Evolutionary conservation across 2,888 invertebrate species (phyloP).

Genomic region (Parnassius orleans): DNA sequence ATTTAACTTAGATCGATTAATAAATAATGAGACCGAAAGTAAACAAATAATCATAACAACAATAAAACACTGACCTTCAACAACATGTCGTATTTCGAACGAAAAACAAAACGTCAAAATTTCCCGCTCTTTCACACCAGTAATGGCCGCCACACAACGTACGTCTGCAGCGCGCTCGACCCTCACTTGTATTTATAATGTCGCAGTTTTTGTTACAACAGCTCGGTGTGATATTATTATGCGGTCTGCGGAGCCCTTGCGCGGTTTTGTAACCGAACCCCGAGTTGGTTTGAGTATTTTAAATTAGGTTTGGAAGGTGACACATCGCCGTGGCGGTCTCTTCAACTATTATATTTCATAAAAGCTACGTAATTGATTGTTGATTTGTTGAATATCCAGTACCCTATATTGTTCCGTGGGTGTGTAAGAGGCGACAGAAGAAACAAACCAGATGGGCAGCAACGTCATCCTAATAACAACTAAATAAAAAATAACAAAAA

Average conservation of each 20-base stretch:
- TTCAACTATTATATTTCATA: slow-evolving; percentile 4
- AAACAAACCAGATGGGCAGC: too few relatives aligned
- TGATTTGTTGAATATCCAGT: too few relatives aligned
- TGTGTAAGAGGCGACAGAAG: too few relatives aligned
- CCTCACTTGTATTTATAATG: slow-evolving; percentile 75
- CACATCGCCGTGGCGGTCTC: slow-evolving; percentile 26
- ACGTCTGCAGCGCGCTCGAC: slow-evolving; percentile 49
- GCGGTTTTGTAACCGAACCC: slow-evolving; percentile 65
- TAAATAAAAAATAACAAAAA: too few relatives aligned
- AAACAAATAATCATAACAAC: slow-evolving; percentile 32
- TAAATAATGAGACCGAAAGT: slow-evolving; percentile 9
- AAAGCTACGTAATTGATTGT: neutral
- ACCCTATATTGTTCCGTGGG: too few relatives aligned
- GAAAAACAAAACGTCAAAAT: slow-evolving; percentile 54
- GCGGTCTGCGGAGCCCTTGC: slow-evolving; percentile 60
- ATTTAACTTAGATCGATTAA: neutral
- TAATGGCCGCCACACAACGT: slow-evolving; percentile 55
- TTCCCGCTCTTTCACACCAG: slow-evolving; percentile 61
- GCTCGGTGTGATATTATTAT: slow-evolving; percentile 64
- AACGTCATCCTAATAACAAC: too few relatives aligned
- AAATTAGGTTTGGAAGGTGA: slow-evolving; percentile 33
- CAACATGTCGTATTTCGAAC: slow-evolving; percentile 58
- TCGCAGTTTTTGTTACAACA: slow-evolving; percentile 65
- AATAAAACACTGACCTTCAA: slow-evolving; percentile 64
- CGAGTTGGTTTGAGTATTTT: slow-evolving; percentile 39